Evolutionary conservation across 1,140 invertebrate genomes (phyloP).

Genomic region (Lucilia sericata): DNA sequence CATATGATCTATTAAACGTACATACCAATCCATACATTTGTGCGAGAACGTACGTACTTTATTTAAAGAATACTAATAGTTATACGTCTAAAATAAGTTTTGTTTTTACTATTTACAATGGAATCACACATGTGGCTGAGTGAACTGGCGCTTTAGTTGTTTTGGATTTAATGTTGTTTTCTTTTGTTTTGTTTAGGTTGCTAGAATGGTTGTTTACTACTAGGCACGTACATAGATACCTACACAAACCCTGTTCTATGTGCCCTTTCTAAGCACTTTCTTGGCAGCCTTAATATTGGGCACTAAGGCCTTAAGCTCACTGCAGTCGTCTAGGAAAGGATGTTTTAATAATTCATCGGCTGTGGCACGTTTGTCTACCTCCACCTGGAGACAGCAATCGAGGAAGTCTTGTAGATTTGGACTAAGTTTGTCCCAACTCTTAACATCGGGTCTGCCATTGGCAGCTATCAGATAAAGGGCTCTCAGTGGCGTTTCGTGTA

Average conservation of each 20-base stretch:
- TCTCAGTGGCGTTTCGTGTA: slow-evolving; percentile 93
- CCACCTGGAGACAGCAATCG: slow-evolving; percentile 91
- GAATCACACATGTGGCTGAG: slow-evolving; percentile 18
- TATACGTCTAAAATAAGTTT: background rate
- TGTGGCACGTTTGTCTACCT: slow-evolving; percentile 87
- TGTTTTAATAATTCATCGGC: slow-evolving; percentile 89
- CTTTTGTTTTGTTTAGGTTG: background rate
- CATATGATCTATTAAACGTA: slow-evolving; percentile 16
- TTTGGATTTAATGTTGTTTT: background rate
- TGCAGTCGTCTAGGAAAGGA: slow-evolving; percentile 88
- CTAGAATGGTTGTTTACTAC: background rate
- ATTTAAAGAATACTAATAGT: background rate
- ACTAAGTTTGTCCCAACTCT: slow-evolving; percentile 85
- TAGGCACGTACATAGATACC: slow-evolving; percentile 39
- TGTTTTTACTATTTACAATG: background rate
- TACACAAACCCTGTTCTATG: slow-evolving; percentile 37
- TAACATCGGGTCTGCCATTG: slow-evolving; percentile 92
- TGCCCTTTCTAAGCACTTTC: slow-evolving; percentile 58
- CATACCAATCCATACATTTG: background rate
- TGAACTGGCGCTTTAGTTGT: slow-evolving; percentile 9
- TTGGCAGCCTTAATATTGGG: slow-evolving; percentile 91
- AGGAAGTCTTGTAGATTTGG: slow-evolving; percentile 85
- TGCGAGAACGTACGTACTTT: slow-evolving; percentile 7
- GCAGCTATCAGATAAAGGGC: slow-evolving; percentile 97
- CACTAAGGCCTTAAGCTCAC: slow-evolving; percentile 85